These are phyloP conservation scores for Moxostoma hubbsi DNA, from an alignment of 2,797 vertebrate genomes.

Conservation along the genomic window DNA sequence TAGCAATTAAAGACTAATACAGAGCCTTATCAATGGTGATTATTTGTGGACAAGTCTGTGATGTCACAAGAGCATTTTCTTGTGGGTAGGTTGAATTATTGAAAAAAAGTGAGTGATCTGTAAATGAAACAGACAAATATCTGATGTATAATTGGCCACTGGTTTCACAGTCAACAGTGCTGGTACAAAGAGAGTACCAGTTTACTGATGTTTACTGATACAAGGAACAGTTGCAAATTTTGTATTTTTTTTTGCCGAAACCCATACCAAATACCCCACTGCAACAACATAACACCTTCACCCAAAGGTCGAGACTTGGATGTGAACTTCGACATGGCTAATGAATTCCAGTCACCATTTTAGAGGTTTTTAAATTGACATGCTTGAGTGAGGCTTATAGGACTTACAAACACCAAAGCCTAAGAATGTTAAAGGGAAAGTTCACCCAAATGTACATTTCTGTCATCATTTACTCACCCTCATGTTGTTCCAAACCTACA, in stretches of 20 bases:
- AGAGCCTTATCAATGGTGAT: conserved; percentile 9
- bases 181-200: neutral
- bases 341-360: conserved; percentile 24
- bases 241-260: neutral
- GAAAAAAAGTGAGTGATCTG: conserved; percentile 6
- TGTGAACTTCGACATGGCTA: conserved; percentile 19
- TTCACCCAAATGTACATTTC: too few relatives aligned
- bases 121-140: conserved; percentile 23
- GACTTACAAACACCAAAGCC: neutral
- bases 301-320: conserved; percentile 24
- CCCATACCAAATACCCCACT: neutral
- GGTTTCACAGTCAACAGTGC: conserved; percentile 32
- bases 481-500: too few relatives aligned
- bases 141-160: conserved; percentile 38
- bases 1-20: conserved; percentile 33
- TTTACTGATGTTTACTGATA: too few relatives aligned
- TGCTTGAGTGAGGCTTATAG: neutral
- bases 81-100: neutral
- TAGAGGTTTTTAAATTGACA: neutral
- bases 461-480: too few relatives aligned
- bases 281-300: neutral
- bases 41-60: conserved; percentile 2
- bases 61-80: conserved; percentile 12
- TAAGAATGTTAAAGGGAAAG: neutral
- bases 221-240: too few relatives aligned